Evolutionary conservation across 2,888 invertebrate genomes (phyloP).

Genomic region (Lydus trimaculatus): DNA sequence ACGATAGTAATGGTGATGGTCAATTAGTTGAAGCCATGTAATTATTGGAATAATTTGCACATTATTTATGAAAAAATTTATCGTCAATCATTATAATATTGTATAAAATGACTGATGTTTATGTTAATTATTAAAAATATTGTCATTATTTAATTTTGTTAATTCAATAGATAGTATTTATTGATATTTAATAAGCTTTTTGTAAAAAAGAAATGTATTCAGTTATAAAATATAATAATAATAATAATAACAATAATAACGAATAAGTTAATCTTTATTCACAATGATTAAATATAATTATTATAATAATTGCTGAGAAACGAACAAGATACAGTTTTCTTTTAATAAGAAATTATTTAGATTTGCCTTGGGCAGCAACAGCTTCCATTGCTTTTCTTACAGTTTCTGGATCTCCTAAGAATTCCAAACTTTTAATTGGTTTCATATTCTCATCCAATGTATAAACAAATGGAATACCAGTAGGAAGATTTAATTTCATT

Average conservation of each 20-base stretch:
- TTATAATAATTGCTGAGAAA: not conserved
- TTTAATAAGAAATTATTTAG: slow-evolving; percentile 63
- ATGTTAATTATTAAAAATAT: not conserved
- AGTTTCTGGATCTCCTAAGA: slow-evolving; percentile 81
- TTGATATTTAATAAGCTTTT: slow-evolving; percentile 24
- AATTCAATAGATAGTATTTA: slow-evolving; percentile 16
- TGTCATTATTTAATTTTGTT: slow-evolving; percentile 15
- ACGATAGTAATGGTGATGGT: slow-evolving; percentile 27
- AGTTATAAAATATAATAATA: too few species aligned
- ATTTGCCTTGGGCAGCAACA: slow-evolving; percentile 81
- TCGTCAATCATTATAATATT: not conserved
- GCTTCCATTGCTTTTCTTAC: slow-evolving; percentile 79
- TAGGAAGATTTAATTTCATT: slow-evolving; percentile 79
- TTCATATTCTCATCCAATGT: slow-evolving; percentile 75
- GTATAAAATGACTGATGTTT: not conserved
- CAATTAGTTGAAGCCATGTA: slow-evolving; percentile 24
- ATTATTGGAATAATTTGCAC: slow-evolving; percentile 5
- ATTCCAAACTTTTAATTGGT: slow-evolving; percentile 74
- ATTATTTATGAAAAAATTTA: not conserved
- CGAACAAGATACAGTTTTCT: too few species aligned
- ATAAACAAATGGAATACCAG: slow-evolving; percentile 82
- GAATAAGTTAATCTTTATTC: not conserved
- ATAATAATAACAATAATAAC: not conserved
- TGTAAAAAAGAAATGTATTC: slow-evolving; percentile 24
- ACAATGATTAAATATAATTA: too few species aligned